These are phyloP conservation scores for Paradisaea rubra DNA, from an alignment of 2,113 vertebrate genomes.

Conservation along the genomic window DNA sequence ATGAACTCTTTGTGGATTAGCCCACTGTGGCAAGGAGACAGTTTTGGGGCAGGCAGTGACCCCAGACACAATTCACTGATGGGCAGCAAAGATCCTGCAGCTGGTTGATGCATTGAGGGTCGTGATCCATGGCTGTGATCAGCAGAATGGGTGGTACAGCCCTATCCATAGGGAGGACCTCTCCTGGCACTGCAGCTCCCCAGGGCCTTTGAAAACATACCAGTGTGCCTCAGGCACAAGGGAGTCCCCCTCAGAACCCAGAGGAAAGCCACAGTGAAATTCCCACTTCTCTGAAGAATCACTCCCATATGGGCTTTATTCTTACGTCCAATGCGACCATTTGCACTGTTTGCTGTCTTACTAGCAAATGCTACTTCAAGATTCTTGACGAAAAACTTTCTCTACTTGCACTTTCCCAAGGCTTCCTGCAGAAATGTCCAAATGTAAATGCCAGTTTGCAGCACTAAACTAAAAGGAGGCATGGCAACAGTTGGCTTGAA, in stretches of 20 bases:
- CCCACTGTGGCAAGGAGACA: rapidly evolving
- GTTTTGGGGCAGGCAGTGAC: background rate
- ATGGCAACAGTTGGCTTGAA: background rate
- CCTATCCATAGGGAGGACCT: background rate
- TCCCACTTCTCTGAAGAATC: background rate
- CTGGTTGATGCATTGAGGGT: rapidly evolving
- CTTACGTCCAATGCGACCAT: rapidly evolving
- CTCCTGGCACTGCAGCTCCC: background rate
- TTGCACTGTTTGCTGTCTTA: background rate
- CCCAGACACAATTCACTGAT: background rate
- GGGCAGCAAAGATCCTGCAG: background rate
- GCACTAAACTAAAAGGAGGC: background rate
- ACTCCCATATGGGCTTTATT: background rate
- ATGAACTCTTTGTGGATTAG: background rate
- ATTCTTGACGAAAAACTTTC: background rate
- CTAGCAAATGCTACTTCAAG: background rate
- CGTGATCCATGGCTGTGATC: rapidly evolving
- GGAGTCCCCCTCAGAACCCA: background rate
- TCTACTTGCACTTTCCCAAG: background rate
- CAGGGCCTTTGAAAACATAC: background rate
- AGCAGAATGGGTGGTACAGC: rapidly evolving
- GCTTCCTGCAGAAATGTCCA: background rate
- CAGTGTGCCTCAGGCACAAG: rapidly evolving
- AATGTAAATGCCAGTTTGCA: background rate
- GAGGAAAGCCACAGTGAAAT: background rate